Evolutionary conservation across 2,113 vertebrate genomes (phyloP), one percentile per base, ranked within the genome.

Genomic region (Speoplatyrhinus poulsoni): DNA sequence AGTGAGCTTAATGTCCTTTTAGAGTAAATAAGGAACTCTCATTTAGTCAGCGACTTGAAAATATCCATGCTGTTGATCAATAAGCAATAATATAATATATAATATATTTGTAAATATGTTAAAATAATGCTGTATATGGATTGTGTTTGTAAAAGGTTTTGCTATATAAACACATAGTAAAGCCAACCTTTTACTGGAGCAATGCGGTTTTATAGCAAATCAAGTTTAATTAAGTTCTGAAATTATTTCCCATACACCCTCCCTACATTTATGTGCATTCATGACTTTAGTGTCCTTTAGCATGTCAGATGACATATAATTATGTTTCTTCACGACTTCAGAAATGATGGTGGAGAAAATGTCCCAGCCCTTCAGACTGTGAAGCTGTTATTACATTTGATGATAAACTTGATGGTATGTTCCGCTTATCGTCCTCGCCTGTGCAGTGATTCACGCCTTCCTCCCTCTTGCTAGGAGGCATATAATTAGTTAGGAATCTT

Each of bases 291-390:
- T 8, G 4, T 62, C 50, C 36, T 41, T 48, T 80, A 17, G 9
- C 46, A 65, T 68, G 70, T 72, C 33, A 55, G 17, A 68, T 62
- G 1, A 6, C 66, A 7, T 50, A 56, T 65, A 52, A 65, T 72
- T 62, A 72, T 67, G 33, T 64, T 82, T 81, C 68, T 26, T 41
- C 36, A 71, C 9, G 4, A 60, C 62, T 6, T 70, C 63, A 15
- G 49, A 70, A 56, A 58, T 67, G 69, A 26, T 61, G 56, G 75
- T 69, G 26, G 49, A 82, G 78, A 77, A 69, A 49, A 41, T 17
- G n/a, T 57, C 11, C 61, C 16, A 60, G 64, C 54, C 15, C 48
- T 63, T 69, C 6, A 65, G 53, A 32, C 47, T 12, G 15, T 72
- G 58, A 76, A 68, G 76, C 58, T 33, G 49, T 52, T 10, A 12